Evolutionary conservation across 2,888 invertebrate genomes (phyloP).

Genomic region (Drosophila recens): DNA sequence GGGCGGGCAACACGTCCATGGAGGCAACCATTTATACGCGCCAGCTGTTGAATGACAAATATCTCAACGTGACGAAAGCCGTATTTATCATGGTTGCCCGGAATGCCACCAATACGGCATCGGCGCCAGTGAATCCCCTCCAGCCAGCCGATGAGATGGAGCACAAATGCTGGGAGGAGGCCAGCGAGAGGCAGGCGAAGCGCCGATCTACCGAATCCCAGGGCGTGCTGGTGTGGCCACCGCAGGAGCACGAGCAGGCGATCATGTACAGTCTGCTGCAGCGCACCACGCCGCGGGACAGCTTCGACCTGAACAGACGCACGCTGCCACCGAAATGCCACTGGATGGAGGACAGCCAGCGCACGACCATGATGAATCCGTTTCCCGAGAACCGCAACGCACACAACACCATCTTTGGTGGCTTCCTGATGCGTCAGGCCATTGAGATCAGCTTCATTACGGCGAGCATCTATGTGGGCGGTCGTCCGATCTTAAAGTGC

Average conservation of each 20-base stretch:
- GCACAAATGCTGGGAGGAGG: constrained; percentile 86
- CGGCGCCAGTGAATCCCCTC: constrained; percentile 87
- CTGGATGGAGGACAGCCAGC: constrained; percentile 88
- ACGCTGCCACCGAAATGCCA: constrained; percentile 86
- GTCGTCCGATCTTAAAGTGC: constrained; percentile 87
- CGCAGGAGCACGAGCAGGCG: constrained; percentile 88
- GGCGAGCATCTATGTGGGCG: constrained; percentile 87
- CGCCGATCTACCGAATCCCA: constrained; percentile 85
- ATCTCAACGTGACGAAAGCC: constrained; percentile 86
- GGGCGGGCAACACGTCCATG: constrained; percentile 90
- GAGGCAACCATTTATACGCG: constrained; percentile 91
- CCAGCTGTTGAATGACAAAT: constrained; percentile 84
- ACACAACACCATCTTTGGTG: constrained; percentile 92
- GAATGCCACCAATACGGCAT: constrained; percentile 87
- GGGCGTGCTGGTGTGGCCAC: constrained; percentile 88
- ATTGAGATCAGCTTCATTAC: constrained; percentile 90
- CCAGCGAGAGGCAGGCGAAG: constrained; percentile 86
- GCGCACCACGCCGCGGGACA: constrained; percentile 86
- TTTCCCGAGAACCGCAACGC: constrained; percentile 90
- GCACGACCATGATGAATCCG: constrained; percentile 87
- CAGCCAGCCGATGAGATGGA: constrained; percentile 87
- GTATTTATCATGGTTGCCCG: constrained; percentile 91
- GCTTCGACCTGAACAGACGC: constrained; percentile 86
- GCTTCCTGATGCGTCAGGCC: constrained; percentile 92
- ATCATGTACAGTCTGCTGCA: constrained; percentile 89